Evolutionary conservation across 2,888 invertebrate species (phyloP).

Genomic region (Drosophila siamana): DNA sequence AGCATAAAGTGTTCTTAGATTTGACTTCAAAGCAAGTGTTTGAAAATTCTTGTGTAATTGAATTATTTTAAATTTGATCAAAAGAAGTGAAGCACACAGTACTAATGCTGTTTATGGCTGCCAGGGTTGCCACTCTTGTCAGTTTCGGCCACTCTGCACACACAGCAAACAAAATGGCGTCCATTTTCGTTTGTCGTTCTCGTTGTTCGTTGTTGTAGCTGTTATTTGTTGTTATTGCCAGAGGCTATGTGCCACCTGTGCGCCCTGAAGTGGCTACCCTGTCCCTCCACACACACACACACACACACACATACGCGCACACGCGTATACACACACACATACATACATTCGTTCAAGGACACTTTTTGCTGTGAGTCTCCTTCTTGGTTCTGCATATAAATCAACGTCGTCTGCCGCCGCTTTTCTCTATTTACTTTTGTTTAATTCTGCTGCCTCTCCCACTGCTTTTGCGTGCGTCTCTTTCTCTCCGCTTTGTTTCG

Average conservation of each 20-base stretch:
- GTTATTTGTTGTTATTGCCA: conserved; percentile 36
- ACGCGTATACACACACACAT: conserved; percentile 5
- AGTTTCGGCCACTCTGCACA: conserved; percentile 28
- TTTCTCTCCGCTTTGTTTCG: conserved; percentile 27
- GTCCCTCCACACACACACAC: neutral
- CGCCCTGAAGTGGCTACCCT: conserved; percentile 20
- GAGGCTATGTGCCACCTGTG: conserved; percentile 77
- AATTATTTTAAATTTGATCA: neutral
- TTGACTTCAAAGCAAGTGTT: no score
- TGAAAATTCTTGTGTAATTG: no score
- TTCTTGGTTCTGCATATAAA: conserved; percentile 50
- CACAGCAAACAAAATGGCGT: conserved; percentile 50
- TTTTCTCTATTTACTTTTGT: conserved; percentile 45
- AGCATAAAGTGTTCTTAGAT: no score
- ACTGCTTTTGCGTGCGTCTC: neutral
- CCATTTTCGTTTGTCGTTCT: conserved; percentile 5
- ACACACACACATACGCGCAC: neutral
- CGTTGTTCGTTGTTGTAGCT: neutral
- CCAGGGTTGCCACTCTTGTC: conserved; percentile 23
- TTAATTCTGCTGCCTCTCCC: conserved; percentile 23
- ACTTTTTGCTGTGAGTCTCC: conserved; percentile 37
- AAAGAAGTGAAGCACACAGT: neutral
- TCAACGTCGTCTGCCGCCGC: conserved; percentile 62
- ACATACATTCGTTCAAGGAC: conserved; percentile 67
- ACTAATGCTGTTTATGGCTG: neutral